Conservation (phyloP, 2,888 invertebrate species). For the Dicycla oo region DNA sequence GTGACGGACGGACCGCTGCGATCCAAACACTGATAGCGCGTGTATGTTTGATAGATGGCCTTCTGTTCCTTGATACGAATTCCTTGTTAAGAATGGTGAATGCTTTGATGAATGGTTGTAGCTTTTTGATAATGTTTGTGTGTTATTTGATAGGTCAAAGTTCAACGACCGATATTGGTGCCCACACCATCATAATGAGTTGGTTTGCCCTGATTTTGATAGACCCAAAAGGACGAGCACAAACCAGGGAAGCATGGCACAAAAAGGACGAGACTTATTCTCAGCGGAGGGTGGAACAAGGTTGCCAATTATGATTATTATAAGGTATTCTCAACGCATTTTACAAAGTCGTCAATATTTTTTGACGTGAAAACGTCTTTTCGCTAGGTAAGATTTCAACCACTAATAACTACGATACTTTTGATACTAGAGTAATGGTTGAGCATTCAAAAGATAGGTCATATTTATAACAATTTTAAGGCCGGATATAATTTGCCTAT, state of each 20-base stretch:
- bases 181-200: neutral
- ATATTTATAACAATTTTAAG: too few relatives aligned
- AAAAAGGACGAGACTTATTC: neutral
- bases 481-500: too few relatives aligned
- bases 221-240: neutral
- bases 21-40: slow-evolving; percentile 48
- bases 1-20: slow-evolving; percentile 46
- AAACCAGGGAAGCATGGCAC: neutral
- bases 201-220: neutral
- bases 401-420: too few relatives aligned
- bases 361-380: too few relatives aligned
- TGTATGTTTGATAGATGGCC: slow-evolving; percentile 55
- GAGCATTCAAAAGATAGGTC: too few relatives aligned
- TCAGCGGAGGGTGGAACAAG: neutral
- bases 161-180: neutral
- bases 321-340: neutral
- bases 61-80: slow-evolving; percentile 38
- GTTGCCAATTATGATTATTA: neutral
- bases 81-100: slow-evolving; percentile 7
- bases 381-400: too few relatives aligned
- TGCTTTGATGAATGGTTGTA: slow-evolving; percentile 23
- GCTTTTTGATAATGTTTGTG: neutral
- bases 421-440: too few relatives aligned
- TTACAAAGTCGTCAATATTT: neutral
- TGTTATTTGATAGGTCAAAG: neutral